Evolutionary conservation across 2,113 vertebrate species (phyloP).

Genomic region (Misgurnus mizolepis): DNA sequence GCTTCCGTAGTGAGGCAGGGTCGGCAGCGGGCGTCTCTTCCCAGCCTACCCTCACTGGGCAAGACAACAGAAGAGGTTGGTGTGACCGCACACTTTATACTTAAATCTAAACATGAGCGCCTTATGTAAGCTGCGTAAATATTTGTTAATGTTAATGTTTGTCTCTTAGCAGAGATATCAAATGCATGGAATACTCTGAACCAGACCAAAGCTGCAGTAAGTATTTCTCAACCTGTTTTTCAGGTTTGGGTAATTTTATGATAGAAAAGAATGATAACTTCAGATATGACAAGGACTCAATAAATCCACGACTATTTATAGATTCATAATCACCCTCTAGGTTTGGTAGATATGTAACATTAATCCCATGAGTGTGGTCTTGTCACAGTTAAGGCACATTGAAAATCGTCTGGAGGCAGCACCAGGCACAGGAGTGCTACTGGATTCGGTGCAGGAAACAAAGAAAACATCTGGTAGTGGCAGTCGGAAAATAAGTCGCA

Average conservation of each 20-base stretch:
- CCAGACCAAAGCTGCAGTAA: slow-evolving; percentile 92
- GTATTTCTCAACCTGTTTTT: slow-evolving; percentile 62
- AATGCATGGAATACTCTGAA: slow-evolving; percentile 82
- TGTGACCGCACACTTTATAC: slow-evolving; percentile 9
- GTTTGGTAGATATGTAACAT: not conserved
- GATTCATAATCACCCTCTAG: not conserved
- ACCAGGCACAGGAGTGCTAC: slow-evolving; percentile 78
- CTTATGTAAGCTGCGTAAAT: not conserved
- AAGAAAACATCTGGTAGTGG: slow-evolving; percentile 78
- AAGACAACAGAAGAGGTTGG: slow-evolving; percentile 78
- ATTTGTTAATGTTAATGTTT: slow-evolving; percentile 27
- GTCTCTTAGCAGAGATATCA: slow-evolving; percentile 74
- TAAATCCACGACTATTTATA: too few relatives aligned
- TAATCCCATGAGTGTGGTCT: slow-evolving; percentile 11
- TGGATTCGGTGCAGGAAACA: slow-evolving; percentile 83
- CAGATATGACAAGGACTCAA: not conserved
- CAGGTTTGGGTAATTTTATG: not conserved
- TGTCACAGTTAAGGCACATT: slow-evolving; percentile 86
- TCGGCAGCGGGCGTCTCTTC: slow-evolving; percentile 72
- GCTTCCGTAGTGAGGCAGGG: slow-evolving; percentile 76
- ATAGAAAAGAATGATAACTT: not conserved
- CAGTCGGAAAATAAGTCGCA: slow-evolving; percentile 77
- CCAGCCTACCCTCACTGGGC: slow-evolving; percentile 57
- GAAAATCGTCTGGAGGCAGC: slow-evolving; percentile 88
- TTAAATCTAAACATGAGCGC: not conserved